Conservation (phyloP, 2,888 invertebrate species). For the Acanthopleura granulata region DNA sequence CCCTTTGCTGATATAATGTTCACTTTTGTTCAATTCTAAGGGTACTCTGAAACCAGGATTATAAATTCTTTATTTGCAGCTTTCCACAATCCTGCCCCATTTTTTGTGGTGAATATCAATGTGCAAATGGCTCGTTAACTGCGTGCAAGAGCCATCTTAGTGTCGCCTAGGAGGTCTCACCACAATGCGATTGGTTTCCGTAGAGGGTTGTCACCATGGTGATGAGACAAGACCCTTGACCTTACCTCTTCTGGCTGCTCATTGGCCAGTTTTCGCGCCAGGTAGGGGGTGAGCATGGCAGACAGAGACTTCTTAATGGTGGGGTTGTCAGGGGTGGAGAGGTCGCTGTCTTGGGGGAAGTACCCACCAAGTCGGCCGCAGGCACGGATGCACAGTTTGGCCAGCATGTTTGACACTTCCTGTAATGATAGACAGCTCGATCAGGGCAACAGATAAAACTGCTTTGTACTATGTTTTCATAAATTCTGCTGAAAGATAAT, state of each 20-base stretch:
- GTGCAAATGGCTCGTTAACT: too few relatives aligned
- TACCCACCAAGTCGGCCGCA: slow-evolving; percentile 84
- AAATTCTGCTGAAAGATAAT: background rate
- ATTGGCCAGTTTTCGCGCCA: slow-evolving; percentile 82
- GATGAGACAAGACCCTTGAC: too few relatives aligned
- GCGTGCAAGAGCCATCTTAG: too few relatives aligned
- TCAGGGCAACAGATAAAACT: too few relatives aligned
- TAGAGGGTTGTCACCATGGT: background rate
- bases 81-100: too few relatives aligned
- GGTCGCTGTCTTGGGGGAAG: slow-evolving; percentile 36
- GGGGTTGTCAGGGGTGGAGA: slow-evolving; percentile 75
- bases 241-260: slow-evolving; percentile 82
- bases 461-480: background rate
- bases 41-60: too few relatives aligned
- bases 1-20: too few relatives aligned
- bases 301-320: slow-evolving; percentile 76
- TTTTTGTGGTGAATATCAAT: too few relatives aligned
- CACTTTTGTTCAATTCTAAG: too few relatives aligned
- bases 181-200: too few relatives aligned
- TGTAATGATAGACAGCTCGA: slow-evolving; percentile 65
- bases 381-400: slow-evolving; percentile 87
- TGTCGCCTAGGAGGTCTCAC: too few relatives aligned
- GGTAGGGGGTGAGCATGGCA: slow-evolving; percentile 87
- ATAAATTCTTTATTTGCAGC: too few relatives aligned
- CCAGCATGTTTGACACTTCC: slow-evolving; percentile 93